Evolutionary conservation across 2,113 vertebrate species (phyloP).

Genomic region (Malurus alboscapulatus): DNA sequence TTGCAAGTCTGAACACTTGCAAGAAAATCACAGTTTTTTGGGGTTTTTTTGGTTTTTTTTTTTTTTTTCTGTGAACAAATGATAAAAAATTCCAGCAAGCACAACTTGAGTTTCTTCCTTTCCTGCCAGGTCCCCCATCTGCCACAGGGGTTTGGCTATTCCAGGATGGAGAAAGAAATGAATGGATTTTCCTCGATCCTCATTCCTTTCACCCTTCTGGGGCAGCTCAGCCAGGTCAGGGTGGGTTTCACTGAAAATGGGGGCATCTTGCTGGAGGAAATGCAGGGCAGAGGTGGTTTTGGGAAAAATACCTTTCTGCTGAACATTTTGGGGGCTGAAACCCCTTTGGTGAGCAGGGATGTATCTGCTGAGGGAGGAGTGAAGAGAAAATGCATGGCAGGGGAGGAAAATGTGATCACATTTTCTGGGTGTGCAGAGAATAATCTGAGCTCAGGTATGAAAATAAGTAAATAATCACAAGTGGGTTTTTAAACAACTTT

Average conservation of each 20-base stretch:
- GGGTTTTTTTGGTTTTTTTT: no score
- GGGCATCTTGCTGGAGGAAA: background rate
- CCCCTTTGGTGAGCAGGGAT: background rate
- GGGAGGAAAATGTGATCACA: background rate
- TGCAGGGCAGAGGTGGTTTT: background rate
- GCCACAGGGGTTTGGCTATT: background rate
- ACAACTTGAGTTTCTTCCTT: background rate
- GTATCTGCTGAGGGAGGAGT: background rate
- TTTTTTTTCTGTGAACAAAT: background rate
- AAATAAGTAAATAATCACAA: accelerated
- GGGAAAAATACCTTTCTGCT: background rate
- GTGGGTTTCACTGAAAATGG: background rate
- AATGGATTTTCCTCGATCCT: background rate
- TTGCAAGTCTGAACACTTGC: background rate
- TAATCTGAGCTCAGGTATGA: background rate
- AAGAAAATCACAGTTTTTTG: background rate
- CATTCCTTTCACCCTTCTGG: background rate
- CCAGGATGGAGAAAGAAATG: background rate
- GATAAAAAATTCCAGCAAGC: background rate
- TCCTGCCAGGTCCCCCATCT: background rate
- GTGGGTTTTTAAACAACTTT: background rate
- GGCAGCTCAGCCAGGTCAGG: background rate
- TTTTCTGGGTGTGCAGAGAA: background rate
- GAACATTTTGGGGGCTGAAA: background rate
- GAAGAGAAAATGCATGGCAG: background rate